Evolutionary conservation across 2,888 invertebrate species (phyloP).

Genomic region (Exocentrus adspersus): DNA sequence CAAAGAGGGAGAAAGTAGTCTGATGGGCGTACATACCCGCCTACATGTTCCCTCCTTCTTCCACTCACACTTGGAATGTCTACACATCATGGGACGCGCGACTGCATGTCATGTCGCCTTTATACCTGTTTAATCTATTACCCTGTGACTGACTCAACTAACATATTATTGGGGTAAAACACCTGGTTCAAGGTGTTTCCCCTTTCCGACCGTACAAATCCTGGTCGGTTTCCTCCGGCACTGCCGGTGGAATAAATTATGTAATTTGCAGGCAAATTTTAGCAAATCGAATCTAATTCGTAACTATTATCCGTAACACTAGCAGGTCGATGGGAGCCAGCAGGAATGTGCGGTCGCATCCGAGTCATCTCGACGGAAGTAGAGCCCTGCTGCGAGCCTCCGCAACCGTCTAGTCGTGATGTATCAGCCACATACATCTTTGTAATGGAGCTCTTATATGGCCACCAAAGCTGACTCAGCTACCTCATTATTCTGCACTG

Average conservation of each 20-base stretch:
- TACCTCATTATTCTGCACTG: constrained; percentile 36
- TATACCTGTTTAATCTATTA: no score
- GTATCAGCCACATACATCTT: constrained; percentile 41
- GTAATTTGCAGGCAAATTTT: constrained; percentile 20
- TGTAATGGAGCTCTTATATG: constrained; percentile 38
- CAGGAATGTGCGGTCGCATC: constrained; percentile 5
- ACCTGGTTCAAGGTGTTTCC: not conserved
- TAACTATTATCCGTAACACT: constrained; percentile 16
- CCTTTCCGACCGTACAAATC: constrained; percentile 6
- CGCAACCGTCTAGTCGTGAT: constrained; percentile 39
- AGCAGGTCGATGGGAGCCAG: not conserved
- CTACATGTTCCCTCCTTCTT: no score
- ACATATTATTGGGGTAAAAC: no score
- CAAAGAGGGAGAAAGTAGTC: no score
- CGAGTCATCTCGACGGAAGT: constrained; percentile 11
- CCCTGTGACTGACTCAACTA: no score
- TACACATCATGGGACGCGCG: no score
- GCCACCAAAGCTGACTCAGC: constrained; percentile 37
- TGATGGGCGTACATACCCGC: no score
- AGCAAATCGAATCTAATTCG: constrained; percentile 22
- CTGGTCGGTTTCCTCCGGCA: not conserved
- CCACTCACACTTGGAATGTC: no score
- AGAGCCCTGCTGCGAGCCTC: constrained; percentile 17
- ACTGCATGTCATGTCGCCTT: no score
- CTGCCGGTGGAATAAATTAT: constrained; percentile 13